phyloP scores from a whole-genome alignment of 2,113 vertebrate species.

The Hipposideros armiger region DNA sequence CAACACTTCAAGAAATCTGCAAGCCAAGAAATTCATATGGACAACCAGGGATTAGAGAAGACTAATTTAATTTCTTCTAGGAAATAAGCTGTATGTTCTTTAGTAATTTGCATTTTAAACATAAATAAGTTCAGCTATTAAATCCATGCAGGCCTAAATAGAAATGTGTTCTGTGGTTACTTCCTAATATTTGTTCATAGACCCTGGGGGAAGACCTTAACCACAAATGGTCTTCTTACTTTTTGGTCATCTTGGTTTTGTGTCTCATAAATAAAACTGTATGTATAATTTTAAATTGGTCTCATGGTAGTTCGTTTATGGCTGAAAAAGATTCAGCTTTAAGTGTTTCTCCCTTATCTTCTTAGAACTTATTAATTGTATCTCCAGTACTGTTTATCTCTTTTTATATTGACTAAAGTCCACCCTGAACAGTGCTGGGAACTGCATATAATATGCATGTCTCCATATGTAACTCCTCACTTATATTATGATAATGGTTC shows the following conservation, averaged over 20 bases:
- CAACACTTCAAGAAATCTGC: not conserved
- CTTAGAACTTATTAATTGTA: not conserved
- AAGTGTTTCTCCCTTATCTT: not conserved
- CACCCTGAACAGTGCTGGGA: fast-evolving
- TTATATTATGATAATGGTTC: not conserved
- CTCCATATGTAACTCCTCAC: not conserved
- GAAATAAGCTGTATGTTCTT: not conserved
- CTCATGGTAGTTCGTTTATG: not conserved
- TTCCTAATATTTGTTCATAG: not conserved
- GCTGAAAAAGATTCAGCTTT: not conserved
- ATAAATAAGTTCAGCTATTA: not conserved
- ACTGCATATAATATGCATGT: not conserved
- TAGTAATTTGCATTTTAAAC: constrained; percentile 4
- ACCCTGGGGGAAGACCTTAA: not conserved
- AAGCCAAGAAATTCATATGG: not conserved
- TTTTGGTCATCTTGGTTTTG: not conserved
- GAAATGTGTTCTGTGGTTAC: not conserved
- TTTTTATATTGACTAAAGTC: not conserved
- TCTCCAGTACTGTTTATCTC: not conserved
- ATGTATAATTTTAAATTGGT: not conserved
- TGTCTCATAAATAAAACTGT: not conserved
- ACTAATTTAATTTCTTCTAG: not conserved
- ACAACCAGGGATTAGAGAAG: not conserved
- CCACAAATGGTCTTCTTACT: not conserved
- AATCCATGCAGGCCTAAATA: not conserved